A percentile compares a stretch with the other conserved stretches of the same genome.
Conservation (phyloP, 2,113 vertebrate species). For the Phainopepla nitens region DNA sequence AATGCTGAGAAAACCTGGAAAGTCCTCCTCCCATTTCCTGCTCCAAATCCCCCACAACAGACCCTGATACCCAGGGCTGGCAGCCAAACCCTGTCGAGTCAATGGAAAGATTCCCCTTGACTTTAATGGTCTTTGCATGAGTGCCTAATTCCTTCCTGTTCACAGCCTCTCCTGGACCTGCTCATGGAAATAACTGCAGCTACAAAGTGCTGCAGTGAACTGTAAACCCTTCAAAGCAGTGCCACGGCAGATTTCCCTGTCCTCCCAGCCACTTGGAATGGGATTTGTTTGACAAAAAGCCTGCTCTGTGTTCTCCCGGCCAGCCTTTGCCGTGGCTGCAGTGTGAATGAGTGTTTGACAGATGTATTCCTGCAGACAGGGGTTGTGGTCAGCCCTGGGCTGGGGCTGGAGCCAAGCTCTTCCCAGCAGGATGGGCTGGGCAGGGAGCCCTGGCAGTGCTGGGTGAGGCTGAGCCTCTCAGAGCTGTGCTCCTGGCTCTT, state of each 20-base stretch:
- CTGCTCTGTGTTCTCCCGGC: neutral
- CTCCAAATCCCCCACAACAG: neutral
- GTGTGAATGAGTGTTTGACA: conserved; percentile 15
- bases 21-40: neutral
- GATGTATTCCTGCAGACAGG: neutral
- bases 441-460: neutral
- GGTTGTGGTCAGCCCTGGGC: neutral
- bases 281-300: conserved; percentile 1
- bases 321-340: neutral
- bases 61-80: neutral
- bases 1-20: neutral
- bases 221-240: neutral
- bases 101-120: conserved; percentile 32
- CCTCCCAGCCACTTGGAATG: conserved; percentile 1
- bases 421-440: neutral
- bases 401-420: neutral
- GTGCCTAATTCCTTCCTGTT: conserved; percentile 37
- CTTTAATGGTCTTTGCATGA: conserved; percentile 28
- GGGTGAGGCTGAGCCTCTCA: neutral
- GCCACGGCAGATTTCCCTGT: neutral
- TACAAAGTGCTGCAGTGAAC: neutral
- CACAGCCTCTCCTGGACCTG: neutral
- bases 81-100: neutral
- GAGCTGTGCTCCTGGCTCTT: neutral
- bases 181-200: conserved; percentile 16